phyloP scores from a whole-genome alignment of 1,140 invertebrate species.

The Ceratosolen solmsi region DNA sequence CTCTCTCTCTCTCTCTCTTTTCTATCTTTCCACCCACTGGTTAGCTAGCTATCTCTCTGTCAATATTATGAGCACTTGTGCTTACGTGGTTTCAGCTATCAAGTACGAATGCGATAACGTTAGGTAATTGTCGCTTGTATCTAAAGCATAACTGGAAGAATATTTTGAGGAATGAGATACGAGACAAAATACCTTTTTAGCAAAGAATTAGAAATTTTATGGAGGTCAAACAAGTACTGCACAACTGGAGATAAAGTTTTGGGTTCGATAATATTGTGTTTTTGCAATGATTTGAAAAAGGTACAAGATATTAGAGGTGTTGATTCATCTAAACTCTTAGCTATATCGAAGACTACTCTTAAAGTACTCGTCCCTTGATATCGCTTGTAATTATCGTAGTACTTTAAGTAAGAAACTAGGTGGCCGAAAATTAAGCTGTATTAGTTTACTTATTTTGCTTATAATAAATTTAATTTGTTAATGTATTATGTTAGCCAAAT shows the following conservation, averaged over 20 bases:
- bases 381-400: neutral
- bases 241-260: neutral
- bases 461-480: no score
- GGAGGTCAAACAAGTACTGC: neutral
- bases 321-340: no score
- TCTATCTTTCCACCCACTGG: neutral
- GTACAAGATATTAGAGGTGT: neutral
- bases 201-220: neutral
- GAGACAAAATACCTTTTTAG: neutral
- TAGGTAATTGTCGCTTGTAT: neutral
- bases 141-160: neutral
- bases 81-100: neutral
- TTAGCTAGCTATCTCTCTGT: neutral
- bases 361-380: neutral
- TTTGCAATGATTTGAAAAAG: neutral
- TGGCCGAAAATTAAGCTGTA: no score
- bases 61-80: neutral
- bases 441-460: no score
- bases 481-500: no score
- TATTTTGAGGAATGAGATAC: neutral
- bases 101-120: neutral
- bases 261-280: no score
- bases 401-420: no score
- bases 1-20: no score
- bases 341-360: neutral